A percentile compares a stretch with the other conserved stretches of the same genome.
Evolutionary conservation across 2,888 invertebrate species (phyloP).

Genomic region (Stegana nigrithorax): DNA sequence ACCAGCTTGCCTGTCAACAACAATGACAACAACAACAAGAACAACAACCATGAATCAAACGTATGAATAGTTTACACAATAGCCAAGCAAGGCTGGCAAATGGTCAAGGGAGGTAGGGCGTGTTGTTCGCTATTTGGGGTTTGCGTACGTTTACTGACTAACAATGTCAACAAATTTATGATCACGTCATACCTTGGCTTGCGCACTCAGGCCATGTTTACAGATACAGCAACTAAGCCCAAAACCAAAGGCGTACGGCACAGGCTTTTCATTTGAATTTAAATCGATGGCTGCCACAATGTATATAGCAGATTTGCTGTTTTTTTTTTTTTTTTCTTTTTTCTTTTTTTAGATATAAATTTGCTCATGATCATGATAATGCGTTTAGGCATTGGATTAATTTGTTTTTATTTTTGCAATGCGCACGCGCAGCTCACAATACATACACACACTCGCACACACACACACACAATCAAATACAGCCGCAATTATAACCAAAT

Average conservation of each 20-base stretch:
- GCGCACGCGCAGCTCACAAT: no score
- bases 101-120: constrained; percentile 30
- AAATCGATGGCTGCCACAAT: no score
- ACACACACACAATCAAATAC: no score
- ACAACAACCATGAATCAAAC: not conserved
- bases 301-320: no score
- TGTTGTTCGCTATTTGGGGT: constrained; percentile 36
- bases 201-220: not conserved
- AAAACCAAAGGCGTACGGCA: not conserved
- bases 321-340: no score
- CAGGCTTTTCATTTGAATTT: constrained; percentile 24
- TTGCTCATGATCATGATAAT: constrained; percentile 6
- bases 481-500: no score
- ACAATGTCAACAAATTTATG: constrained; percentile 59
- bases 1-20: no score
- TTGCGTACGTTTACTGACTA: constrained; percentile 53
- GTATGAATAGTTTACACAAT: constrained; percentile 17
- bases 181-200: constrained; percentile 42
- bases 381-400: not conserved
- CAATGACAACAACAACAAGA: no score
- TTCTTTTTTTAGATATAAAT: no score
- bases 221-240: no score
- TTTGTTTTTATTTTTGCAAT: not conserved
- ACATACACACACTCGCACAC: no score
- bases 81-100: not conserved